These are phyloP conservation scores for Melieria picta DNA, from an alignment of 2,888 invertebrate species.

Conservation along the genomic window DNA sequence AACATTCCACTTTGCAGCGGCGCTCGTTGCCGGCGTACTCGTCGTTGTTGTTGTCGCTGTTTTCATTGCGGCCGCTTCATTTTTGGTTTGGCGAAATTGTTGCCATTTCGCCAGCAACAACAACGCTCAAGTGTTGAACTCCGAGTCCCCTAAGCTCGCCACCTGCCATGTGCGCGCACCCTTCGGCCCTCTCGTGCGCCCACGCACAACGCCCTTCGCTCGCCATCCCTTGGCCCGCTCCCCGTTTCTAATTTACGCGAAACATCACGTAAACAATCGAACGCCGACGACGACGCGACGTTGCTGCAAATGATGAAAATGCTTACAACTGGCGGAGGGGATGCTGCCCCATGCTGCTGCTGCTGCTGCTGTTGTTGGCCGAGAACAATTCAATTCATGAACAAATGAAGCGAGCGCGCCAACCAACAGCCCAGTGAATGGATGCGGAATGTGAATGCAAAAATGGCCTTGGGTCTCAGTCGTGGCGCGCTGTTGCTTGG, in stretches of 20 bases:
- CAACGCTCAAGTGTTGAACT: not conserved
- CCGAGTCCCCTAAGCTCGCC: not conserved
- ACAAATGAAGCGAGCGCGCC: not conserved
- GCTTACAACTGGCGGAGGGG: not conserved
- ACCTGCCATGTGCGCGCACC: constrained; percentile 5
- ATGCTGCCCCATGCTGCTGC: not conserved
- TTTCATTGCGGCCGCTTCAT: too few species aligned
- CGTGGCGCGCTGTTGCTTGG: not conserved
- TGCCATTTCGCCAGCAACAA: not conserved
- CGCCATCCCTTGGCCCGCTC: not conserved
- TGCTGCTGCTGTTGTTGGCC: not conserved
- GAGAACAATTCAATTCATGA: constrained; percentile 33
- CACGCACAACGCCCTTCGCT: not conserved
- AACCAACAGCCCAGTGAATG: not conserved
- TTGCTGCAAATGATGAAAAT: not conserved
- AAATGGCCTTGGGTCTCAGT: constrained; percentile 9
- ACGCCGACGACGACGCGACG: constrained; percentile 31
- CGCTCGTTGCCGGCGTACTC: not conserved
- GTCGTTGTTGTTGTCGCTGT: not conserved
- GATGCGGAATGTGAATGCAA: constrained; percentile 2
- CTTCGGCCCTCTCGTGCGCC: not conserved
- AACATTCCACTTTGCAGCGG: constrained; percentile 35
- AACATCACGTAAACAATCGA: constrained; percentile 58
- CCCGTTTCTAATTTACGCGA: constrained; percentile 52
- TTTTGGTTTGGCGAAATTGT: not conserved